A percentile compares a stretch with the other conserved stretches of the same genome.
These are phyloP conservation scores for Margarornis squamiger DNA, from an alignment of 2,797 vertebrate genomes.

Conservation along the genomic window DNA sequence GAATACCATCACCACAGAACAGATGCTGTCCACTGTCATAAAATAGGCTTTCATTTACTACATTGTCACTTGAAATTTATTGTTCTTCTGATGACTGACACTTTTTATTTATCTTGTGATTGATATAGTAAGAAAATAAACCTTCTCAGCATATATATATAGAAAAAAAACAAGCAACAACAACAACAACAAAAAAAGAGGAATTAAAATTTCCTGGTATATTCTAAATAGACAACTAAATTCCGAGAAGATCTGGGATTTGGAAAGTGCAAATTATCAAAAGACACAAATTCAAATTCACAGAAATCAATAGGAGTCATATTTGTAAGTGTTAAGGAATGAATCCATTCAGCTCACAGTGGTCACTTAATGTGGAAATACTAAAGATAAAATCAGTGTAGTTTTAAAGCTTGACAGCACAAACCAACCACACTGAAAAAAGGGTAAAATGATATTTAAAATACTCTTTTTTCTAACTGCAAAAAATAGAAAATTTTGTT, in stretches of 20 bases:
- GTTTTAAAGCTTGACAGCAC: not conserved
- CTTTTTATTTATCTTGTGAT: not conserved
- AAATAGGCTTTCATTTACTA: not conserved
- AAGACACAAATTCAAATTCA: not conserved
- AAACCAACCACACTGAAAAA: not conserved
- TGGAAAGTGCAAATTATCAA: not conserved
- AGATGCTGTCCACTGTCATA: not conserved
- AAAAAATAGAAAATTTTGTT: not conserved
- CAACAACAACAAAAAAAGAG: not conserved
- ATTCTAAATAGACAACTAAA: not conserved
- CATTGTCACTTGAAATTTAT: not conserved
- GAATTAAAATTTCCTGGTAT: not conserved
- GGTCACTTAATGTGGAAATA: not conserved
- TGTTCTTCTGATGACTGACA: not conserved
- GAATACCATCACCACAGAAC: not conserved
- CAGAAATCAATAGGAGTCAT: not conserved
- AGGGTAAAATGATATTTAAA: not conserved
- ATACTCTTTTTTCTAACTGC: not conserved
- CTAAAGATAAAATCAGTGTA: not conserved
- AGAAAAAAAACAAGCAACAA: not conserved
- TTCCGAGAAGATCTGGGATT: not conserved
- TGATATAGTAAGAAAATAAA: not conserved
- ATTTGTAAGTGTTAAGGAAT: not conserved
- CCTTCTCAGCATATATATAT: too few relatives aligned
- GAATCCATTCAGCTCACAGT: not conserved